Evolutionary conservation across 2,797 vertebrate species (phyloP).

Genomic region (Triplophysa bombifrons): DNA sequence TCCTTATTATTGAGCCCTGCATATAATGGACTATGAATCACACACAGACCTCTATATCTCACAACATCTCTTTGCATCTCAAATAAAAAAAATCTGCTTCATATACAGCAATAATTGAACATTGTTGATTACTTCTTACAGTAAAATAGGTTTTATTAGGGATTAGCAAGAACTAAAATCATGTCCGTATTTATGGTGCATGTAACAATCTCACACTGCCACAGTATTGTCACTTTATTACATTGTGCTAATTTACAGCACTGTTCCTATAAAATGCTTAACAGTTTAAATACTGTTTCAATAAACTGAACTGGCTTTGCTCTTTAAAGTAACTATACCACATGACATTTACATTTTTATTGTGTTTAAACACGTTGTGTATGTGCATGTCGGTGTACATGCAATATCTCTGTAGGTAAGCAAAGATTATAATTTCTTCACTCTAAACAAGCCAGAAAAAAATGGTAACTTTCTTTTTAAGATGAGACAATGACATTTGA

Average conservation of each 20-base stretch:
- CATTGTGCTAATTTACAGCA: not conserved
- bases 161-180: not conserved
- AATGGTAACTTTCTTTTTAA: not conserved
- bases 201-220: not conserved
- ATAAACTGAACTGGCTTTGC: not conserved
- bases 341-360: not conserved
- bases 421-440: constrained; percentile 4
- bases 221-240: not conserved
- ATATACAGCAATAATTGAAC: not conserved
- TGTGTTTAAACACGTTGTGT: not conserved
- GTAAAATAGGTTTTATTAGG: not conserved
- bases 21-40: not conserved
- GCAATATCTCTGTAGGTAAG: no score
- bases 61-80: not conserved
- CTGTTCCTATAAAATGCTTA: not conserved
- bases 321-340: not conserved
- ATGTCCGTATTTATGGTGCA: not conserved
- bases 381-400: not conserved
- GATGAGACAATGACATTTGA: constrained; percentile 11
- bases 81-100: not conserved
- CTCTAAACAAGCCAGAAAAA: not conserved
- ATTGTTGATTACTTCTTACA: not conserved
- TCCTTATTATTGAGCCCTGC: not conserved
- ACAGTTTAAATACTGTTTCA: not conserved
- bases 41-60: not conserved